Evolutionary conservation across 30 jellyfish, hydroid and myxozoan species (phyloP), one percentile per base, ranked within the genome.

Genomic region (Haliclystus octoradiatus): DNA sequence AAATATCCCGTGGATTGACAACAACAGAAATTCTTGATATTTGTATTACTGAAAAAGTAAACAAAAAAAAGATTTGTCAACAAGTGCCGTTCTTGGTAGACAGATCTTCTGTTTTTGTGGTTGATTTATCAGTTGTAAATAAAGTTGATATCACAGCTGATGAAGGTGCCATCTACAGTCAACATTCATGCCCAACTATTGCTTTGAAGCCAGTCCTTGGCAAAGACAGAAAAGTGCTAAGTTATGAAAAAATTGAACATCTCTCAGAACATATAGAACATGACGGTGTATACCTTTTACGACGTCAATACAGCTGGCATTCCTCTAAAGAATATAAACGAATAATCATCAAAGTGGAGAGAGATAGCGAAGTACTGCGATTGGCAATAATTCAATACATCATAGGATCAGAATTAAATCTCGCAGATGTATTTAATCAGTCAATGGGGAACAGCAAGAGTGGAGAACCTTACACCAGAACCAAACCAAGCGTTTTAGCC

Each of bases 261-360:
- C 31, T 52, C 74, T 30, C 74, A 64, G 60, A 52, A 64, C 60
- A 29, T 52, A 60, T 29, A 29, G 33, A 64, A 52, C 31, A 29
- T 60, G 2, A 60, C 33, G 74, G 33, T 64, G 74, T 64, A 28
- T 64, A 2, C 33, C 31, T 64, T 60, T 29, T 64, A 64, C 31
- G 33, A 60, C 19, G 74, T 52, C 74, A 64, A 29, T 64, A 64
- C 22, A 64, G 74, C 33, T 64, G 74, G 74, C 74, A 64, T 60
- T 64, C 60, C 26, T 29, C 60, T 64, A 64, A 64, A 26, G 66
- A 64, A 29, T 52, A 64, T n/a, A n/a, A n/a, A n/a, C n/a, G n/a
- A n/a, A n/a, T n/a, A n/a, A n/a, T n/a, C n/a, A n/a, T n/a, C n/a
- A n/a, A n/a, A n/a, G n/a, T n/a, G n/a, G n/a, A n/a, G n/a, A n/a